Percentiles rank a stretch among this genome's conserved stretches.
Evolutionary conservation across 1,140 invertebrate genomes (phyloP).

Genomic region (Drosophila ohnishii): DNA sequence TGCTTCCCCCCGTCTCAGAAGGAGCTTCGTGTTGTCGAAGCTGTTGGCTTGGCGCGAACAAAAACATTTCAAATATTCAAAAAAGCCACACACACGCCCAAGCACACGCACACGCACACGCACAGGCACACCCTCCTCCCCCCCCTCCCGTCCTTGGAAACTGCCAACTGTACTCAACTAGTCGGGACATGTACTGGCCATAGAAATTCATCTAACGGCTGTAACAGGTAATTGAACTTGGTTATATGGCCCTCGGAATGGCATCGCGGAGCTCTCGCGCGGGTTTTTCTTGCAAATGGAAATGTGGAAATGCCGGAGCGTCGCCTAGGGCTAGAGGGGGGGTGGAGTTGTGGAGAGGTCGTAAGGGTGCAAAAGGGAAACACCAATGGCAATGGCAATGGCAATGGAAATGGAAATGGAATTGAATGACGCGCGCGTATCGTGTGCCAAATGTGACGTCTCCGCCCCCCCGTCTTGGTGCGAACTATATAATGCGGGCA

Average conservation of each 20-base stretch:
- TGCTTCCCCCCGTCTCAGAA: not conserved
- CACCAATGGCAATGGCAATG: slow-evolving; percentile 17
- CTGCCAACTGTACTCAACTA: slow-evolving; percentile 63
- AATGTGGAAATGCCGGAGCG: slow-evolving; percentile 24
- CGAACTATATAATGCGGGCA: slow-evolving; percentile 81
- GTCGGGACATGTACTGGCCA: slow-evolving; percentile 78
- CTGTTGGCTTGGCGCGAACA: slow-evolving; percentile 59
- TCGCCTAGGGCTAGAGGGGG: not conserved
- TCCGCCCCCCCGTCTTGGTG: not conserved
- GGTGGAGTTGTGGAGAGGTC: not conserved
- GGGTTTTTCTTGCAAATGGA: slow-evolving; percentile 42
- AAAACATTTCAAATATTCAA: slow-evolving; percentile 81
- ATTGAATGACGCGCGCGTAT: slow-evolving; percentile 72
- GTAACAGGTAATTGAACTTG: slow-evolving; percentile 83
- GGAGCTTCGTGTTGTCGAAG: slow-evolving; percentile 21
- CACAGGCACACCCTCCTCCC: too few relatives aligned
- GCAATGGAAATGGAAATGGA: slow-evolving; percentile 66
- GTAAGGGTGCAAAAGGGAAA: slow-evolving; percentile 33
- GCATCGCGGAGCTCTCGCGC: slow-evolving; percentile 23
- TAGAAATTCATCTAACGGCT: slow-evolving; percentile 83
- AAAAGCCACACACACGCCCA: slow-evolving; percentile 35
- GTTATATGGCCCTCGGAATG: slow-evolving; percentile 76
- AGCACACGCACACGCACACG: not conserved
- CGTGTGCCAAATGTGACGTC: slow-evolving; percentile 58
- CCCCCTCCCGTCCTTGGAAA: not conserved